Evolutionary conservation across 2,888 invertebrate species (phyloP).

Genomic region (Erebia ligea): DNA sequence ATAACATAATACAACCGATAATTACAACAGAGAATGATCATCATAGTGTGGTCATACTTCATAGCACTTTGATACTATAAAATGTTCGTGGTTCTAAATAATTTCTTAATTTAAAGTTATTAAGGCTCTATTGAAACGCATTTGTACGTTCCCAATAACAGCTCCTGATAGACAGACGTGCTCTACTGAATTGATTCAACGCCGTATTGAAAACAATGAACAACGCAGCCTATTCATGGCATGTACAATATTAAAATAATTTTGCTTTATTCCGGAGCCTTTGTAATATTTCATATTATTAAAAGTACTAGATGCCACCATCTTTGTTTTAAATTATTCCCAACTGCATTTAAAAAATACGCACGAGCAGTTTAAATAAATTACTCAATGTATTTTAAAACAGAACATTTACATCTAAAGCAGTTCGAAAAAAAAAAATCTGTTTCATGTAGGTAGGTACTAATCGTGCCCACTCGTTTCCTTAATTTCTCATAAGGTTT

Average conservation of each 20-base stretch:
- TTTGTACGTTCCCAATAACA: conserved; percentile 20
- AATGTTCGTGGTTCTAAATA: too few relatives aligned
- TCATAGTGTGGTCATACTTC: too few relatives aligned
- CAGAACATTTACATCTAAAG: too few relatives aligned
- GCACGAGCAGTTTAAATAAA: neutral
- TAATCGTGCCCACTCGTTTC: too few relatives aligned
- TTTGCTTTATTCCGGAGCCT: conserved; percentile 7
- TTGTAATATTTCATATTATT: conserved; percentile 17
- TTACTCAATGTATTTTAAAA: too few relatives aligned
- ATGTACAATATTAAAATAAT: conserved; percentile 21
- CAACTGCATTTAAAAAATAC: neutral
- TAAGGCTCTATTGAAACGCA: conserved; percentile 14
- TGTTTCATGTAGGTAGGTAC: too few relatives aligned
- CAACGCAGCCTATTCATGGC: conserved; percentile 20
- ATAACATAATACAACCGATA: too few relatives aligned
- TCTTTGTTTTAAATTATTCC: conserved; percentile 1
- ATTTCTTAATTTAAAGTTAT: too few relatives aligned
- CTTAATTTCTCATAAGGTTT: too few relatives aligned
- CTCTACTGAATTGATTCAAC: conserved; percentile 22
- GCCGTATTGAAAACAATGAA: conserved; percentile 22
- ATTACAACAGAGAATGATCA: too few relatives aligned
- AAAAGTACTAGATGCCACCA: neutral
- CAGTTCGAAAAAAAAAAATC: too few relatives aligned
- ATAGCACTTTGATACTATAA: too few relatives aligned
- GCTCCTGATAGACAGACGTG: conserved; percentile 19